Evolutionary conservation across 2,797 vertebrate species (phyloP).

Genomic region (Decapterus maruadsi): DNA sequence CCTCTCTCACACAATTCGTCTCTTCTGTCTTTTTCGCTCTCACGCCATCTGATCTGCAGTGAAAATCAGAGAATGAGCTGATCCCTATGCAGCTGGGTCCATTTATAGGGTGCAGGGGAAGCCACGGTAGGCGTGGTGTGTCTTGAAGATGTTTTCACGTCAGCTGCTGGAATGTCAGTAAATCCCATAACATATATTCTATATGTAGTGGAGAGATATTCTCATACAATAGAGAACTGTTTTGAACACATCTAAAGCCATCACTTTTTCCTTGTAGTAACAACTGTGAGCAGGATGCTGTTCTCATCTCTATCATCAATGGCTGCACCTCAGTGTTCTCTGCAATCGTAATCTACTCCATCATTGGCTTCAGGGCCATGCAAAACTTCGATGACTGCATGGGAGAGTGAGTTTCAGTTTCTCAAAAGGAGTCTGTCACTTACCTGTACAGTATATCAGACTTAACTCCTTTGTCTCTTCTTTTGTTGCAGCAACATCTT

Average conservation of each 20-base stretch:
- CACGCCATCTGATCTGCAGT: too few relatives aligned
- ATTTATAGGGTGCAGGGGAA: too few relatives aligned
- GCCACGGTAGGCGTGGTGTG: too few relatives aligned
- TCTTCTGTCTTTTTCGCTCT: too few relatives aligned
- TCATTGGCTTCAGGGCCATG: slow-evolving; percentile 96
- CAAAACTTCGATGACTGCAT: slow-evolving; percentile 90
- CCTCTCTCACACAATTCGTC: too few relatives aligned
- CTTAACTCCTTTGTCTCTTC: not conserved
- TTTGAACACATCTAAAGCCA: not conserved
- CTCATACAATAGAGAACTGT: not conserved
- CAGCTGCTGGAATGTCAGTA: too few relatives aligned
- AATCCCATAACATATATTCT: too few relatives aligned
- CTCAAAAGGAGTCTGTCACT: accelerated
- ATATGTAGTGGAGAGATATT: too few relatives aligned
- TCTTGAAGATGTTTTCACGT: too few relatives aligned
- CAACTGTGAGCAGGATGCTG: slow-evolving; percentile 93
- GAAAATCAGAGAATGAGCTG: too few relatives aligned
- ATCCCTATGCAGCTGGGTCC: too few relatives aligned
- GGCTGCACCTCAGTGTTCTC: slow-evolving; percentile 93
- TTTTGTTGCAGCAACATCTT: slow-evolving; percentile 89
- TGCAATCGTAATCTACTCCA: slow-evolving; percentile 94
- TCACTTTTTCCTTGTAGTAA: slow-evolving; percentile 84
- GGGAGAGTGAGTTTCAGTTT: slow-evolving; percentile 78
- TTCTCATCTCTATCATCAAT: slow-evolving; percentile 93
- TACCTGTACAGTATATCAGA: accelerated